A percentile compares a stretch with the other conserved stretches of the same genome.
phyloP scores from a whole-genome alignment of 37 sponge, comb jelly and placozoan species.

The Agelas oroides region DNA sequence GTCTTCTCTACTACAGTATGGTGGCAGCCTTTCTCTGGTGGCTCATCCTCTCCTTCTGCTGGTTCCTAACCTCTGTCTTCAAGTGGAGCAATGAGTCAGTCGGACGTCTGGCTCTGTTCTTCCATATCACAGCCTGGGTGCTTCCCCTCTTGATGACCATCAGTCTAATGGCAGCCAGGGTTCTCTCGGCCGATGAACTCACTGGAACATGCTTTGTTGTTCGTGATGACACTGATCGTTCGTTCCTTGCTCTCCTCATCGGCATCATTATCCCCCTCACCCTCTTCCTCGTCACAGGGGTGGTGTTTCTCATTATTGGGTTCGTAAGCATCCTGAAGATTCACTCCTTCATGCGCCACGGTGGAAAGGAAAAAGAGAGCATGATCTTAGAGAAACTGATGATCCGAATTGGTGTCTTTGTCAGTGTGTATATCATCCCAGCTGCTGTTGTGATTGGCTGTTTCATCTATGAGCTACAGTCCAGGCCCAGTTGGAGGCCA shows the following conservation, averaged over 20 bases:
- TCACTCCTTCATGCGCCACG: slow-evolving; percentile 37
- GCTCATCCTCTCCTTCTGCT: slow-evolving; percentile 85
- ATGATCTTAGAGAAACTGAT: slow-evolving; percentile 86
- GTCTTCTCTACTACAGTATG: slow-evolving; percentile 76
- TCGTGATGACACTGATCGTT: slow-evolving; percentile 22
- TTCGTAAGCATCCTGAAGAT: slow-evolving; percentile 63
- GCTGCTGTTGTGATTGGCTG: slow-evolving; percentile 83
- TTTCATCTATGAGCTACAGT: slow-evolving; percentile 69
- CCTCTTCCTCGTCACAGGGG: slow-evolving; percentile 47
- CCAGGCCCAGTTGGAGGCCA: slow-evolving; percentile 58
- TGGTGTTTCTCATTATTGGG: slow-evolving; percentile 65
- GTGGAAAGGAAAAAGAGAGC: slow-evolving; percentile 64
- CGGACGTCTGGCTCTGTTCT: slow-evolving; percentile 72
- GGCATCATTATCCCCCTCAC: slow-evolving; percentile 81
- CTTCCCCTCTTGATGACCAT: slow-evolving; percentile 80
- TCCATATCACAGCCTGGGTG: slow-evolving; percentile 79
- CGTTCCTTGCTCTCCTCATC: slow-evolving; percentile 60
- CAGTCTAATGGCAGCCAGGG: slow-evolving; percentile 48
- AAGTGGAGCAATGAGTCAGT: slow-evolving; percentile 92
- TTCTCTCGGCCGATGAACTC: slow-evolving; percentile 77
- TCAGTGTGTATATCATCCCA: slow-evolving; percentile 82
- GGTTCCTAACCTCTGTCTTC: slow-evolving; percentile 89
- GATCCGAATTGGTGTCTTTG: slow-evolving; percentile 89
- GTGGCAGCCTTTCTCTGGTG: slow-evolving; percentile 90
- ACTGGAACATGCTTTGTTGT: slow-evolving; percentile 80